These are phyloP conservation scores for Tenthredo mesomela DNA, from an alignment of 2,888 invertebrate species.

Conservation along the genomic window DNA sequence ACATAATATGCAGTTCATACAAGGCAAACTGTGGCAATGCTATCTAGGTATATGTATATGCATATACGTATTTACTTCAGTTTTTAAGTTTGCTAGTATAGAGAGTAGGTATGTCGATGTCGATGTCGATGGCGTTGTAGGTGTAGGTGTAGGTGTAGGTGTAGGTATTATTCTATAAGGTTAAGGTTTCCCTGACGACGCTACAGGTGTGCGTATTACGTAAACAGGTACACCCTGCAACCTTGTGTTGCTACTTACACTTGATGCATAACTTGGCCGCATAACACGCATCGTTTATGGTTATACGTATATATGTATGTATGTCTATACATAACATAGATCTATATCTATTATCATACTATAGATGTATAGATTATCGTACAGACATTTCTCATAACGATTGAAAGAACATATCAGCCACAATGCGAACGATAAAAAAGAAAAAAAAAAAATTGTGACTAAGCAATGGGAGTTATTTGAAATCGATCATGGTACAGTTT, in stretches of 20 bases:
- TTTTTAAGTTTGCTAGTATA: background rate
- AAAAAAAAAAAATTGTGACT: too few relatives aligned
- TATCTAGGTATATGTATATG: background rate
- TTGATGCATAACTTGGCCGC: constrained; percentile 30
- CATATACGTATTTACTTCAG: background rate
- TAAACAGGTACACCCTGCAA: constrained; percentile 29
- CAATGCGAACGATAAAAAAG: too few relatives aligned
- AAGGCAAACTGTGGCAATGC: constrained; percentile 12
- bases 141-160: background rate
- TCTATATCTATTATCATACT: background rate
- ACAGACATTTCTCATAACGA: too few relatives aligned
- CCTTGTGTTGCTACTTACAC: background rate
- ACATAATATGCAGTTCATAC: background rate
- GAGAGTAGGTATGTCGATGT: background rate
- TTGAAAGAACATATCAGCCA: too few relatives aligned
- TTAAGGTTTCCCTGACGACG: constrained; percentile 33
- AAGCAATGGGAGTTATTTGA: too few relatives aligned
- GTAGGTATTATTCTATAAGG: constrained; percentile 36
- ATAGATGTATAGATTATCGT: too few relatives aligned
- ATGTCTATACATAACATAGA: background rate
- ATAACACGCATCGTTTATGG: constrained; percentile 27
- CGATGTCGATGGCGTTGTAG: background rate
- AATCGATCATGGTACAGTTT: background rate
- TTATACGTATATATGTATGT: background rate
- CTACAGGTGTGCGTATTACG: constrained; percentile 43